Evolutionary conservation across 2,888 invertebrate species (phyloP).

Genomic region (Hypselothyrea guttata): DNA sequence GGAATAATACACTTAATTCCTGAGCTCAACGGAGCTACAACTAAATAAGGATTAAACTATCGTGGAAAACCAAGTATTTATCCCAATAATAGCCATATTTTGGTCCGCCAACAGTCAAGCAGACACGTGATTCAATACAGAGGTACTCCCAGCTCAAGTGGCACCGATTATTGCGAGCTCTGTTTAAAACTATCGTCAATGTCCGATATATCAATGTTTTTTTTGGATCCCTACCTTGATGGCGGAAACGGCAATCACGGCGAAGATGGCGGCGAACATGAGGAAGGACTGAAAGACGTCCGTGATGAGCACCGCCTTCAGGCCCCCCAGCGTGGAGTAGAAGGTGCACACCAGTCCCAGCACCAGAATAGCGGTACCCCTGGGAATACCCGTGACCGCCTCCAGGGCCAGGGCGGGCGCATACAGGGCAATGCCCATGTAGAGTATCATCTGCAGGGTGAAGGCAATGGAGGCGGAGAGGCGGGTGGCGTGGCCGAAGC

Average conservation of each 20-base stretch:
- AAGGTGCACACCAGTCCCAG: conserved; percentile 90
- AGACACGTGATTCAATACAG: no score
- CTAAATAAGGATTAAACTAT: no score
- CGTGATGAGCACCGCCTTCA: conserved; percentile 94
- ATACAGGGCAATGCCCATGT: conserved; percentile 96
- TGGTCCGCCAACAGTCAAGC: no score
- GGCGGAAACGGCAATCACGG: conserved; percentile 89
- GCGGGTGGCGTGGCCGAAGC: conserved; percentile 91
- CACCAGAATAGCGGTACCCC: conserved; percentile 88
- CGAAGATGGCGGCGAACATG: conserved; percentile 92
- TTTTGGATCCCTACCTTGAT: conserved; percentile 88
- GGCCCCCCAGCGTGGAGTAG: conserved; percentile 93
- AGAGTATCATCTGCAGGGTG: conserved; percentile 94
- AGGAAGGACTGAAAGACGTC: conserved; percentile 92
- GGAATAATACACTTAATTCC: no score
- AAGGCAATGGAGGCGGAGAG: conserved; percentile 92
- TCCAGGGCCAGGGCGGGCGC: conserved; percentile 96
- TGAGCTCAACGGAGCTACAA: no score
- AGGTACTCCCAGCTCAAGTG: no score
- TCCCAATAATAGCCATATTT: no score
- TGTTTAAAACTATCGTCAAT: no score
- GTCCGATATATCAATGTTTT: no score
- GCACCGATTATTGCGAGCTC: no score
- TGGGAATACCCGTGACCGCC: conserved; percentile 90
- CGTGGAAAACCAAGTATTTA: no score